phyloP scores from a whole-genome alignment of 2,113 vertebrate genomes.

The Vulpes lagopus region DNA sequence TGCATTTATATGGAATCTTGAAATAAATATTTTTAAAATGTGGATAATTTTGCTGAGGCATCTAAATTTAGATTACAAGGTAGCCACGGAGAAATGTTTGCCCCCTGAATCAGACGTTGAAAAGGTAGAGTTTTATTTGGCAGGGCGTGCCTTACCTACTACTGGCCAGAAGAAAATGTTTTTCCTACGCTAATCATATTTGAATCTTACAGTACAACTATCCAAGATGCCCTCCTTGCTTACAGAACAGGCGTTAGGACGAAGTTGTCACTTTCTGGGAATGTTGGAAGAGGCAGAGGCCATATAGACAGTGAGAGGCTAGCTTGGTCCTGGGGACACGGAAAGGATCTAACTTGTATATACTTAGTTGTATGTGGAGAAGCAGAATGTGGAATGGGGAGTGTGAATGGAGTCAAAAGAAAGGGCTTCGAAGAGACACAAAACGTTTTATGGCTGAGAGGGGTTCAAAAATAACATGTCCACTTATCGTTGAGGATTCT shows the following conservation, averaged over 20 bases:
- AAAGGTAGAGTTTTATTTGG: conserved; percentile 49
- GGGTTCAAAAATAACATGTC: background rate
- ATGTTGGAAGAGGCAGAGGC: background rate
- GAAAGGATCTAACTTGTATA: background rate
- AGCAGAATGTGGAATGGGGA: background rate
- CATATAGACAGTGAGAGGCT: background rate
- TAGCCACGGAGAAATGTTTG: conserved; percentile 20
- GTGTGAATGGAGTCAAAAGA: background rate
- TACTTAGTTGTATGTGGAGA: background rate
- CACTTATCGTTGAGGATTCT: background rate
- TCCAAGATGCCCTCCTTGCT: background rate
- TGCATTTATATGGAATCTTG: conserved; percentile 29
- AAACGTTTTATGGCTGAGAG: background rate
- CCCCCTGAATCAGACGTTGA: background rate
- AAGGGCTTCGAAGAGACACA: background rate
- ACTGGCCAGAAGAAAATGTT: conserved; percentile 19
- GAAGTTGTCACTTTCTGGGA: background rate
- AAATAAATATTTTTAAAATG: conserved; percentile 47
- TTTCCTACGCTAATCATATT: background rate
- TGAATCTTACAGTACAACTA: conserved; percentile 37
- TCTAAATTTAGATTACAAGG: conserved; percentile 52
- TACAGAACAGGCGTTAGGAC: background rate
- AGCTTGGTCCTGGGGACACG: background rate
- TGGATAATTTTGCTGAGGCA: background rate
- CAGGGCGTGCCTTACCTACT: background rate